Base-by-base conservation (phyloP, 2,888 invertebrate genomes). In the Platynereis dumerilii region DNA sequence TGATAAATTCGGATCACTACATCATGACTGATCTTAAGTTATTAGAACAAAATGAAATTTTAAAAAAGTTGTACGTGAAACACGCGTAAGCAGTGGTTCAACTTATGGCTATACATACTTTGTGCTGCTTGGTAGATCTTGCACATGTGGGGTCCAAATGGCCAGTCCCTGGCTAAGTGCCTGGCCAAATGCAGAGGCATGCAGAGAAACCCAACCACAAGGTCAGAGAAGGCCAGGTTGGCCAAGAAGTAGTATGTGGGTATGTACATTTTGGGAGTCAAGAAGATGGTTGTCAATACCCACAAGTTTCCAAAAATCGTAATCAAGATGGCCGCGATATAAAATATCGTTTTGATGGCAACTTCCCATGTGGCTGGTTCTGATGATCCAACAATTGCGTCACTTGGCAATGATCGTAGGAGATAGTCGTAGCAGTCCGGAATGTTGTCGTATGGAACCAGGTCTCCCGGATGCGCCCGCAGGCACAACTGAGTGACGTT, bases 181-280 rank as follows among this genome's bases (percentile, higher is more conserved):
- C 22, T 22, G 20, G 22, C 48, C 48, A 48, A 22, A n/a, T 48
- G 48, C 3, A 48, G 48, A n/a, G 20, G 22, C 48, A 48, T 48
- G 17, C 48, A 48, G 48, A 48, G 3, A 22, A n/a, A n/a, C 20
- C n/a, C 48, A 3, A 48, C 22, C 7, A 48, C 20, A n/a, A 48
- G 48, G 48, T 48, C 48, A 22, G 48, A n/a, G 20, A 22, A 7
- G n/a, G 48, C 48, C n/a, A 48, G 48, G 17, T 48, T 48, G n/a
- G 10, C 48, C 48, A 48, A n/a, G 48, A 48, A 48, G 48, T 48
- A 48, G 48, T 48, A 48, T 3, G 48, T 48, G 20, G 48, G 48
- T 3, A 48, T 22, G 20, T 48, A n/a, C 48, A 48, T 48, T n/a
- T 48, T 48, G 20, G 20, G 48, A n/a, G 48, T 20, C n/a, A n/a